Evolutionary conservation across 2,113 vertebrate genomes (phyloP), one percentile per base, ranked within the genome.

Genomic region (Sebastes fasciatus): DNA sequence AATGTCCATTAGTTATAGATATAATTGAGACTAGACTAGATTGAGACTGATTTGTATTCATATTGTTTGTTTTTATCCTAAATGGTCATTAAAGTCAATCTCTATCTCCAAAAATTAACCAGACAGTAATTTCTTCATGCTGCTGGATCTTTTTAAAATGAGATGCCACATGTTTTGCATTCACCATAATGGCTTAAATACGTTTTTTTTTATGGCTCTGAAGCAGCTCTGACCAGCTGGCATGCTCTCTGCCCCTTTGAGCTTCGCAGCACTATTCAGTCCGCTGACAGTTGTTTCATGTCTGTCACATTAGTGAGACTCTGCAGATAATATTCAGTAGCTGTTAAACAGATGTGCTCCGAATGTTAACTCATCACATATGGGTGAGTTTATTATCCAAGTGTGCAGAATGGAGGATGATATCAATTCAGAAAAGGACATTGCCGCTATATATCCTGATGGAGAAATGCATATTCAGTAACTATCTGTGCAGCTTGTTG

Each of bases 211-310:
- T 62, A 83, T 78, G 77, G 60, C 61, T 7, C 34, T 65, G 51
- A 74, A 70, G 80, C 52, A 46, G 63, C 77, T 64, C 69, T 75
- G 65, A 74, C 54, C 91, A 94, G 86, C 88, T 93, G 87, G 68
- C 66, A 69, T 48, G 21, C 73, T 58, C 71, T 67, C 78, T 85
- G 77, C 43, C 65, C 57, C 69, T 80, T 54, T 79, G 49, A 67
- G 61, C 34, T 21, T 61, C 8, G 4, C 48, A 72, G 55, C 54
- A 8, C 63, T 40, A 8, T 83, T 73, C 52, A 77, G 63, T 67
- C 26, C 14, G 11, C 58, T 69, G 74, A 70, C 80, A 82, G 72
- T 77, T 82, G 57, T 86, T 86, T 83, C 82, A 64, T 58, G 45
- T 82, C 75, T 52, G 68, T 89, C 83, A 83, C 79, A 82, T 86